Evolutionary conservation across 2,888 invertebrate species (phyloP).

Genomic region (Agrotis puta): DNA sequence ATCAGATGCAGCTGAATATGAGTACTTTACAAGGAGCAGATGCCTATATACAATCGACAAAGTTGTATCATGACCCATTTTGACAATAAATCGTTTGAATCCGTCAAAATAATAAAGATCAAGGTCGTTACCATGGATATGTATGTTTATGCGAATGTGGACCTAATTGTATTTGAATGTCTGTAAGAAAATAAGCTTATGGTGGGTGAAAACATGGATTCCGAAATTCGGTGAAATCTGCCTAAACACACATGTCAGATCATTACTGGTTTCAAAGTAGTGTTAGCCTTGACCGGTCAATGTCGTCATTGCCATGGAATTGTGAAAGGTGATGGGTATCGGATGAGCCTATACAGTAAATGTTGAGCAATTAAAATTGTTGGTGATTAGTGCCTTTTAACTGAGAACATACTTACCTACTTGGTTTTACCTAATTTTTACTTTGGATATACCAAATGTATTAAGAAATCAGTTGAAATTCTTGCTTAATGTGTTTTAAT

Average conservation of each 20-base stretch:
- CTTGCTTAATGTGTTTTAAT: too few relatives aligned
- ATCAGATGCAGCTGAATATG: too few relatives aligned
- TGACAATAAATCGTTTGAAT: too few relatives aligned
- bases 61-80: too few relatives aligned
- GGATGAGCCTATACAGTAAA: conserved; percentile 42
- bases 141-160: too few relatives aligned
- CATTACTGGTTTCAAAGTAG: conserved; percentile 21
- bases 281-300: conserved; percentile 68
- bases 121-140: too few relatives aligned
- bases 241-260: conserved; percentile 14
- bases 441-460: neutral
- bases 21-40: too few relatives aligned
- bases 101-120: too few relatives aligned
- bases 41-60: too few relatives aligned
- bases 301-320: conserved; percentile 53
- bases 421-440: neutral
- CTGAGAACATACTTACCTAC: neutral
- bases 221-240: conserved; percentile 25
- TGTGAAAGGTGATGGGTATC: conserved; percentile 47
- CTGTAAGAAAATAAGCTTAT: too few relatives aligned
- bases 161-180: too few relatives aligned
- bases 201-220: neutral
- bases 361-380: conserved; percentile 23
- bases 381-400: neutral
- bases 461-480: neutral